A percentile compares a stretch with the other conserved stretches of the same genome.
Conservation (phyloP, 2,888 invertebrate genomes). For the Thymelicus sylvestris region DNA sequence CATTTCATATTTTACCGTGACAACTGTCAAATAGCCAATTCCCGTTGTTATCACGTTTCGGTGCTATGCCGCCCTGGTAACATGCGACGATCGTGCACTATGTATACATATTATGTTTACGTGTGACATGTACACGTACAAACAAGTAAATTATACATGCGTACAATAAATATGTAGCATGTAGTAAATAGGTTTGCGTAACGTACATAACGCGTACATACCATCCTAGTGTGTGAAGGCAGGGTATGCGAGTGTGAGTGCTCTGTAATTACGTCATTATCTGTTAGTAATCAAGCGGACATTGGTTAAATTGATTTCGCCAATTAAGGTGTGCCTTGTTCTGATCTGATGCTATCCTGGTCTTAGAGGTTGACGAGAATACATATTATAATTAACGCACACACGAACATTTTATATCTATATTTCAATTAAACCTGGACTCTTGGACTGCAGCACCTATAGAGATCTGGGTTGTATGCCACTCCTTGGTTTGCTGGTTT, state of each 20-base stretch:
- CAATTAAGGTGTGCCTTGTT: conserved; percentile 57
- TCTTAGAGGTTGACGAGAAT: background rate
- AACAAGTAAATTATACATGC: background rate
- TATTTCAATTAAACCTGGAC: too few relatives aligned
- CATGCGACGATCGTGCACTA: conserved; percentile 17
- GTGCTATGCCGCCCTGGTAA: conserved; percentile 35
- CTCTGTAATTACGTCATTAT: conserved; percentile 66
- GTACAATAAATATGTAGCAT: conserved; percentile 6
- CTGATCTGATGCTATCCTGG: conserved; percentile 22
- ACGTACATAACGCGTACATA: conserved; percentile 34
- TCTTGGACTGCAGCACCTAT: too few relatives aligned
- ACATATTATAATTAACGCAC: background rate
- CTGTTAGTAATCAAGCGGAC: conserved; percentile 61
- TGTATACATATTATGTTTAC: conserved; percentile 1
- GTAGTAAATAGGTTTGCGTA: conserved; percentile 23
- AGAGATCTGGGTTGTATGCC: too few relatives aligned
- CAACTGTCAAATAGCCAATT: too few relatives aligned
- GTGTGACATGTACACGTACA: background rate
- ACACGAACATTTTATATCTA: too few relatives aligned
- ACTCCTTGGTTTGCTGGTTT: too few relatives aligned
- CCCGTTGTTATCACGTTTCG: conserved; percentile 28
- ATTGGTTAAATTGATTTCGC: conserved; percentile 65
- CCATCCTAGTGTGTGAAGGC: conserved; percentile 22
- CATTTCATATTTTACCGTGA: too few relatives aligned
- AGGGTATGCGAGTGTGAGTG: conserved; percentile 47